Base-by-base conservation (phyloP, 2,113 vertebrate species). In the Cavia aperea region DNA sequence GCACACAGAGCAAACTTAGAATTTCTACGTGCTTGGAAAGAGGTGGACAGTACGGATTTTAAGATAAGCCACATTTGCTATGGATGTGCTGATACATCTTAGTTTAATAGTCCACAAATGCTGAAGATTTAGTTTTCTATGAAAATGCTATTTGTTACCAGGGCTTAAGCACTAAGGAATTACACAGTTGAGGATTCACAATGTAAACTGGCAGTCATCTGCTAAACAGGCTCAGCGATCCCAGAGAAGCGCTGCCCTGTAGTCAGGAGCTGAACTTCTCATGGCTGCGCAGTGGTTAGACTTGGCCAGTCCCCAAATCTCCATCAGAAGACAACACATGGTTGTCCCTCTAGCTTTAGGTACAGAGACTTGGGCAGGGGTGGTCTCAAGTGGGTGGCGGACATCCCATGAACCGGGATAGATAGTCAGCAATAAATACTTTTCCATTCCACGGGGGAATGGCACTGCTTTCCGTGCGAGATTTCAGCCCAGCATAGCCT, bases 1-100 rank as follows among this genome's bases (percentile, higher is more conserved):
- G 56, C 82, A 58, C 46, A 84, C 73, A 94, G 70, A 88, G 81
- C 66, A 95, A 92, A 88, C 83, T 84, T 26, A 56, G 46, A 72
- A 82, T 93, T 46, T 79, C 68, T 73, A 81, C 46, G 46, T 81
- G 54, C 81, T 78, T 68, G 84, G 77, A 78, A 90, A 93, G 31
- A 86, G 1, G 19, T 15, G 51, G 77, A 89, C 49, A 91, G 36
- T 78, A 51, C 0, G 73, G 49, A 60, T 66, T 89, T 90, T 90
- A 70, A 88, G 72, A 49, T 84, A 79, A 94, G 26, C 68, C 33
- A 60, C 73, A 7, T 77, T 81, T 95, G 81, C 70, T 77, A 31
- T 79, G 65, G 78, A 19, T 73, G 36, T 86, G 19, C 81, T 90
- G 89, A 29, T 77, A 84, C 36, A 23, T 65, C 63, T 96, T 78